phyloP scores from a whole-genome alignment of 2,797 vertebrate genomes.

The Toxotes lorentzi region DNA sequence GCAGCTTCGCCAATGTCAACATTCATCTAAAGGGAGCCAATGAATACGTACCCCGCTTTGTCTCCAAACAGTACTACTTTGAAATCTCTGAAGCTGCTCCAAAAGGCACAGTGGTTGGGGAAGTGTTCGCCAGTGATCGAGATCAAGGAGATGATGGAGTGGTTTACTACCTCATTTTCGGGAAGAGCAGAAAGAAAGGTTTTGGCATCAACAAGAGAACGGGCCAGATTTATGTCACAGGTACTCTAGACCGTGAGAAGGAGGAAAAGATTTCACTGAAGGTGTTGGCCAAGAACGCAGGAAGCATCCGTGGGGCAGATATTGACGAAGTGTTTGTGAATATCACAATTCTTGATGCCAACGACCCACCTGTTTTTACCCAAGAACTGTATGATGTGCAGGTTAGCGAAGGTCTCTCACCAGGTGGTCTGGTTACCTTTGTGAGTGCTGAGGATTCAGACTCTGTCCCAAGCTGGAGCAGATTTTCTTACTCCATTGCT shows the following conservation, averaged over 20 bases:
- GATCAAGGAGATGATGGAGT: conserved; percentile 94
- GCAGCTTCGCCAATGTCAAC: conserved; percentile 94
- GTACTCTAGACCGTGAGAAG: conserved; percentile 94
- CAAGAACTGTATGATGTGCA: conserved; percentile 90
- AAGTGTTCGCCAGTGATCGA: conserved; percentile 98
- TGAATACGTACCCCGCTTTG: conserved; percentile 98
- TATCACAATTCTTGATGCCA: conserved; percentile 95
- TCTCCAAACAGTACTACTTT: conserved; percentile 98
- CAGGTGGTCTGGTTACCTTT: conserved; percentile 94
- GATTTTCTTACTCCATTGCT: conserved; percentile 94
- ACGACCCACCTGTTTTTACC: conserved; percentile 96
- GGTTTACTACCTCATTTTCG: conserved; percentile 97
- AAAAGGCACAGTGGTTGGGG: conserved; percentile 92
- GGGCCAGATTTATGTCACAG: conserved; percentile 95
- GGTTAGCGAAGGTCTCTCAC: conserved; percentile 93
- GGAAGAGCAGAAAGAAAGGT: conserved; percentile 93
- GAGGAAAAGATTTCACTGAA: conserved; percentile 94
- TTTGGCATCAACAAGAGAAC: conserved; percentile 92
- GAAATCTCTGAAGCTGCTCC: conserved; percentile 95
- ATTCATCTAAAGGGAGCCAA: conserved; percentile 96
- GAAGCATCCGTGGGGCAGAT: conserved; percentile 94
- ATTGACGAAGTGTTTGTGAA: conserved; percentile 97
- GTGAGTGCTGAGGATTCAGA: conserved; percentile 97
- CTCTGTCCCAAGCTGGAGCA: conserved; percentile 97
- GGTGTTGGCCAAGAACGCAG: conserved; percentile 95